Conservation (phyloP, 2,113 vertebrate species). For the Thryonomys swinderianus region DNA sequence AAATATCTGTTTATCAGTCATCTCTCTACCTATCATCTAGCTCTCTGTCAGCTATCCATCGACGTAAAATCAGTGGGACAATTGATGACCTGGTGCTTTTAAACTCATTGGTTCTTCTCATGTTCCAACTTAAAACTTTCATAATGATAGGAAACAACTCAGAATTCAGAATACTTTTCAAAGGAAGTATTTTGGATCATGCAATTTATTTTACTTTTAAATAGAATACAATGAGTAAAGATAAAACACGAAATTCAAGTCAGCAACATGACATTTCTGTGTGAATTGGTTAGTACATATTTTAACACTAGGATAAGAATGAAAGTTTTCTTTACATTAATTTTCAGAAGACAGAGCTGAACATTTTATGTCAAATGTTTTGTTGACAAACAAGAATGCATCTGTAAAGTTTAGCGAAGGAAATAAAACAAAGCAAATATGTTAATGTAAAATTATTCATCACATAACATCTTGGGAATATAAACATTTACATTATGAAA, state of each 20-base stretch:
- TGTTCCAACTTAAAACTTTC: neutral
- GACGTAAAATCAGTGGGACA: too few species aligned
- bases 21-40: too few species aligned
- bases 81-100: neutral
- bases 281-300: neutral
- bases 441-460: neutral
- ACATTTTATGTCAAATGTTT: constrained; percentile 7
- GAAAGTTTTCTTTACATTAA: neutral
- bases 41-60: too few species aligned
- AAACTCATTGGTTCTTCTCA: neutral
- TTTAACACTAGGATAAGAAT: neutral
- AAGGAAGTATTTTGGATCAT: neutral
- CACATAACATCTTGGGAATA: neutral
- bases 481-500: neutral
- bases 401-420: neutral
- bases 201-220: too few species aligned
- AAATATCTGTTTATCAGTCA: too few species aligned
- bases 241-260: neutral
- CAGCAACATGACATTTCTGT: neutral
- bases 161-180: neutral
- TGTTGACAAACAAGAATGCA: neutral
- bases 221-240: too few species aligned
- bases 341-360: neutral
- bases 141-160: neutral
- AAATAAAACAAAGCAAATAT: constrained; percentile 33